Base-by-base conservation (phyloP, 2,888 invertebrate genomes). In the Drosophila colorata region DNA sequence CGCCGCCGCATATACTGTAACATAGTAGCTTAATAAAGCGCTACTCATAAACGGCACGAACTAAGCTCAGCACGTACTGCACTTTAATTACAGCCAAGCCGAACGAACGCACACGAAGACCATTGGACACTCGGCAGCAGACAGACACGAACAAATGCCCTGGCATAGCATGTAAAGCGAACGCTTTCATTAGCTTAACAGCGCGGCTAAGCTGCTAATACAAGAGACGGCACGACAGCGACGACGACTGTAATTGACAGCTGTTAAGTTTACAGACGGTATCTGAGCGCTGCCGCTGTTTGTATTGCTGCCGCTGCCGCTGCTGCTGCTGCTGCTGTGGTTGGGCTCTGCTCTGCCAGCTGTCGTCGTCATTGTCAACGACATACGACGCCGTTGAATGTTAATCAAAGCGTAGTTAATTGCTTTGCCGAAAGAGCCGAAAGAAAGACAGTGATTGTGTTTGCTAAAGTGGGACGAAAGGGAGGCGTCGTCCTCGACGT, bases 391-490 rank as follows among this genome's bases (percentile, higher is more conserved):
- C 35, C 58, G 83, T 68, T 65, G 85, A 85, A 88, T 86, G 89
- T 88, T 89, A 89, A 89, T 89, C 89, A 89, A 89, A 89, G 89
- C 88, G 80, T 85, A 80, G 81, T 87, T 88, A 89, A 89, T 89
- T 89, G 88, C 80, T 82, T 82, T 82, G 80, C 80, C 75, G 80
- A 85, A 82, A 74, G 69, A 80, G 77, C 72, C 72, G 64, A 80
- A 84, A 80, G 74, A 81, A 87, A 83, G 78, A 78, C 82, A 80
- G 64, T 80, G 87, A 85, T 87, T 87, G 74, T 71, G 70, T 55
- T 63, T 58, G 64, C 48, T 33, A 31, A 16, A 16, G 52, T 14
- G 51, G 13, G 18, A 18, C 18, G 38, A 7, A 11, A 4, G 31
- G n/a, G 52, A 14, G 44, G 13, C 44, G 38, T 44, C 46, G 44